Base-by-base conservation (phyloP, 1,140 invertebrate genomes). In the Drepana arcuata region DNA sequence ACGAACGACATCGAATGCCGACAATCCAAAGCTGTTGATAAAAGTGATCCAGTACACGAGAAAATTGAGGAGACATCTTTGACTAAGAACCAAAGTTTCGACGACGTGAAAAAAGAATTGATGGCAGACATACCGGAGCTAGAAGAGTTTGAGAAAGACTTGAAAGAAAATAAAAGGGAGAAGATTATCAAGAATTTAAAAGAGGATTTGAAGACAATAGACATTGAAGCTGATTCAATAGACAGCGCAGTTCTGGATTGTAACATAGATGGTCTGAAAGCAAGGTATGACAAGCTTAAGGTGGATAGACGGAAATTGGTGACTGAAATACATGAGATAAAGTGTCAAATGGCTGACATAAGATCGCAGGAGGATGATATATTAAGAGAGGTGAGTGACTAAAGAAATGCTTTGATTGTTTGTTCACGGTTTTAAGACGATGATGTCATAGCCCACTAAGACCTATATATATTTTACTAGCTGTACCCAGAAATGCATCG, bases 291-390 rank as follows among this genome's bases (percentile, higher is more conserved):
- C 54, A 61, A 60, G 64, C 66, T 87, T 14, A 88, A 84, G 55
- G 83, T 86, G 9, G 86, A 87, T 32, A 86, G 88, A 34, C 84
- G 79, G 36, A 85, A 88, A 28, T 60, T 87, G 16, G 55, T 88
- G 14, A 53, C 79, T 0, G 79, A 84, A 46, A 86, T 92, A 23
- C 84, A 88, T 16, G 77, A 84, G 18, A 78, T 95, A 10, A 94
- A 94, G 58, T 86, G 89, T 41, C 90, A 91, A 64, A 90, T 95
- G 43, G 85, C 88, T 1, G 92, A 94, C 55, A 90, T 95, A 31
- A 90, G 94, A 59, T 88, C 87, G 12, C 92, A 94, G 60, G 92
- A 94, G 60, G 91, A 93, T 66, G 93, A 95, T 74, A 89, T 93
- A 12, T 86, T 92, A 16, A 85, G 91, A 86, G 93, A 93, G 87